These are phyloP conservation scores for Mamestra brassicae DNA, from an alignment of 2,888 invertebrate genomes.

Conservation along the genomic window DNA sequence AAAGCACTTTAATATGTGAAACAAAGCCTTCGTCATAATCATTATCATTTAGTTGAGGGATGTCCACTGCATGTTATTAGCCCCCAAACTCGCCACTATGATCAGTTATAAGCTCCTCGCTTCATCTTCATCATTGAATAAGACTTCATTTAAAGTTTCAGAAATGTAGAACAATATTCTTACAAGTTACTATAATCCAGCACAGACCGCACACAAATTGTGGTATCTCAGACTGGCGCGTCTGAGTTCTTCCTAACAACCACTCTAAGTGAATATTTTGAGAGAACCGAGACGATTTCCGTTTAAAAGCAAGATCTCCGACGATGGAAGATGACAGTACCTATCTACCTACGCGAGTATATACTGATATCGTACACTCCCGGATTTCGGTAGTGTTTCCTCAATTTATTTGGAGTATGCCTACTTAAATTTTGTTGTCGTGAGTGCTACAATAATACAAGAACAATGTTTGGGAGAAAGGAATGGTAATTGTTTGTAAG, in stretches of 20 bases:
- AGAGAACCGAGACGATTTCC: conserved; percentile 42
- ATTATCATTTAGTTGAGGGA: not conserved
- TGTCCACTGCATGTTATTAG: not conserved
- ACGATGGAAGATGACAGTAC: conserved; percentile 25
- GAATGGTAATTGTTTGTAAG: conserved; percentile 48
- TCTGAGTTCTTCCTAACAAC: conserved; percentile 31
- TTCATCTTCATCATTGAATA: not conserved
- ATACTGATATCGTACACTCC: conserved; percentile 6
- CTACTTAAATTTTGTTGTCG: conserved; percentile 36
- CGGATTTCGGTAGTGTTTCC: conserved; percentile 48
- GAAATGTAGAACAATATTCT: conserved; percentile 8
- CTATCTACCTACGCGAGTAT: conserved; percentile 4
- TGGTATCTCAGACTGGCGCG: conserved; percentile 18
- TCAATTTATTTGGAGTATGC: conserved; percentile 54
- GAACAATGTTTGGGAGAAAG: conserved; percentile 29
- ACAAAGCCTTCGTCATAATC: not conserved
- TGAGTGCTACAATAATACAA: conserved; percentile 37
- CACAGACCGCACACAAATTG: conserved; percentile 27
- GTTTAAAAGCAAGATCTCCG: conserved; percentile 50
- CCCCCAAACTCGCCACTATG: too few relatives aligned
- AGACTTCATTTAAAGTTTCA: not conserved
- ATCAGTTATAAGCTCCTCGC: too few relatives aligned
- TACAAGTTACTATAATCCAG: conserved; percentile 3
- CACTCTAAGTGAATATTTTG: conserved; percentile 58
- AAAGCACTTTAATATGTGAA: not conserved